phyloP scores from a whole-genome alignment of 2,888 invertebrate species.

The Mesochorus sp. region DNA sequence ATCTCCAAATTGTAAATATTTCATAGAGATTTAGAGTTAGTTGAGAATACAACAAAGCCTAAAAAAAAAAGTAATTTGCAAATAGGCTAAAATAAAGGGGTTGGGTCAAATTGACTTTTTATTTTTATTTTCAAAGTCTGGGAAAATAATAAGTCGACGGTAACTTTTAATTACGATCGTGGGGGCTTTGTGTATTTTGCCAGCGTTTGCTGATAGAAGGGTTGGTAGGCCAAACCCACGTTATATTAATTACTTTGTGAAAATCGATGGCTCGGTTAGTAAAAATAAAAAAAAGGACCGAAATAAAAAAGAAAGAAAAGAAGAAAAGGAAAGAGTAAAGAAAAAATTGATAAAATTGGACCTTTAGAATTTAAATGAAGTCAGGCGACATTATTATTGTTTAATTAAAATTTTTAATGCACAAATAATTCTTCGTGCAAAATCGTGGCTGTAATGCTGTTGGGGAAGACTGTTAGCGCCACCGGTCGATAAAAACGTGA shows the following conservation, averaged over 20 bases:
- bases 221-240: slow-evolving; percentile 14
- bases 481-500: slow-evolving; percentile 1
- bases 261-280: slow-evolving; percentile 34
- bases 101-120: too few species aligned
- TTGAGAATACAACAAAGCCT: too few species aligned
- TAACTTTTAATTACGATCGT: slow-evolving; percentile 18
- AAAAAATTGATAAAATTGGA: neutral
- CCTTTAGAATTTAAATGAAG: neutral
- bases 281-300: too few species aligned
- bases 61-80: too few species aligned
- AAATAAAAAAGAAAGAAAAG: slow-evolving; percentile 45
- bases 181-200: slow-evolving; percentile 26
- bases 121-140: neutral
- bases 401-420: neutral
- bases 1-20: too few species aligned
- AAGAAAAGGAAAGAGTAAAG: neutral
- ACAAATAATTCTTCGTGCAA: too few species aligned
- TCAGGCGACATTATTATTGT: neutral
- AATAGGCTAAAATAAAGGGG: too few species aligned
- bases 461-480: slow-evolving; percentile 10
- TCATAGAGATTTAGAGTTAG: too few species aligned
- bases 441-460: neutral
- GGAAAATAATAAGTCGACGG: neutral
- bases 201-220: neutral
- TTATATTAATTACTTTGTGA: slow-evolving; percentile 49